Evolutionary conservation across 2,797 vertebrate genomes (phyloP), one percentile per base, ranked within the genome.

Genomic region (Lophotriccus pileatus): DNA sequence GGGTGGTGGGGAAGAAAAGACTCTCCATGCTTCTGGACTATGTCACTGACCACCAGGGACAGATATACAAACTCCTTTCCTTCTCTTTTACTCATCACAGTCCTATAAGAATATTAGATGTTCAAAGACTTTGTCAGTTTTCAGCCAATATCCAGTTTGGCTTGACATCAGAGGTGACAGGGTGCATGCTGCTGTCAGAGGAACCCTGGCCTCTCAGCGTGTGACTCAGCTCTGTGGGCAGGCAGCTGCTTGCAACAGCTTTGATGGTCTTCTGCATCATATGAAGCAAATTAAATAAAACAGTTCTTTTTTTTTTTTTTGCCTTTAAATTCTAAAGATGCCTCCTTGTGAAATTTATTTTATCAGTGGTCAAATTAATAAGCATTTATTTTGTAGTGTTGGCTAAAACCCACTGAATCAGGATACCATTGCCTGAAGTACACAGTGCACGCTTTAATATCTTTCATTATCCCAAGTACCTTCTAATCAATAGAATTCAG

Each of bases 401-500:
- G 24, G 13, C 44, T 69, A 63, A 77, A 55, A 72, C 27, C 53
- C 4, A 0, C 62, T 44, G 37, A 58, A 63, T 41, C n/a, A 62
- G 55, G 30, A 16, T 53, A 70, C 30, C 43, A 28, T 25, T 66
- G 41, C 39, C 47, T 60, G 55, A 87, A 89, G 68, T 19, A 75
- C 14, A 7, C 39, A 27, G 19, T 19, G 17, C 59, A 66, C 9
- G 18, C n/a, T 24, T 64, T 18, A 77, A 5, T 56, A 47, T 30
- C 37, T 77, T 81, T 69, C 46, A 44, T 72, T 78, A 85, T 34
- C 34, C 50, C 73, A 73, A 72, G 39, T 30, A 39, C 24, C 23
- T 91, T 62, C 62, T 69, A 63, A 81, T 86, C 66, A 84, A 49
- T 11, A 82, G 58, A 73, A 90, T 88, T 62, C 44, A 84, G 34